Evolutionary conservation across 2,113 vertebrate genomes (phyloP).

Genomic region (Python bivittatus): DNA sequence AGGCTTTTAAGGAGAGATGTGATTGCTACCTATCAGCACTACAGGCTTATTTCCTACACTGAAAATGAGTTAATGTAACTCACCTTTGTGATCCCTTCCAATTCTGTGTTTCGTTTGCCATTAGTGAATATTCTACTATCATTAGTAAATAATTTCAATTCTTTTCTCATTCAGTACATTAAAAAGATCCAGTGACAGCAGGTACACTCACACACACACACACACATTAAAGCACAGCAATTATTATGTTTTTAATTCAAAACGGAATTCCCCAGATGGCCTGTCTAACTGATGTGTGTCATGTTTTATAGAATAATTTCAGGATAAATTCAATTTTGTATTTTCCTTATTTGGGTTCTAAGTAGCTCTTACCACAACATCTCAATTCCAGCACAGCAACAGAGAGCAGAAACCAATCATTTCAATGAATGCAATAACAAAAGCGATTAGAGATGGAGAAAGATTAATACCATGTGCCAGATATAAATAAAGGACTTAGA

Average conservation of each 20-base stretch:
- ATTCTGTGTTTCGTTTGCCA: background rate
- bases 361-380: conserved; percentile 60
- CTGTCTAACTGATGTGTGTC: conserved; percentile 50
- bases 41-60: background rate
- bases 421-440: conserved; percentile 46
- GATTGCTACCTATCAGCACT: background rate
- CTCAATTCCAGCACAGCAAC: conserved; percentile 53
- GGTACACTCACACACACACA: background rate
- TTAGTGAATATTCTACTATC: background rate
- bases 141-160: background rate
- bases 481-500: conserved; percentile 54
- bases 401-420: conserved; percentile 56
- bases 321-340: conserved; percentile 65
- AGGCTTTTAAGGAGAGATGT: background rate
- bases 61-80: background rate
- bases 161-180: background rate
- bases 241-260: conserved; percentile 44
- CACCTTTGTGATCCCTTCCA: background rate
- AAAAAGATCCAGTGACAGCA: background rate
- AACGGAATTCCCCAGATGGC: conserved; percentile 58
- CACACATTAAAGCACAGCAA: background rate
- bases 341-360: conserved; percentile 57
- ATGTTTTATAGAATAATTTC: conserved; percentile 53
- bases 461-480: conserved; percentile 55
- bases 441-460: conserved; percentile 56